Evolutionary conservation across 2,888 invertebrate species (phyloP).

Genomic region (Eubasilissa splendida): DNA sequence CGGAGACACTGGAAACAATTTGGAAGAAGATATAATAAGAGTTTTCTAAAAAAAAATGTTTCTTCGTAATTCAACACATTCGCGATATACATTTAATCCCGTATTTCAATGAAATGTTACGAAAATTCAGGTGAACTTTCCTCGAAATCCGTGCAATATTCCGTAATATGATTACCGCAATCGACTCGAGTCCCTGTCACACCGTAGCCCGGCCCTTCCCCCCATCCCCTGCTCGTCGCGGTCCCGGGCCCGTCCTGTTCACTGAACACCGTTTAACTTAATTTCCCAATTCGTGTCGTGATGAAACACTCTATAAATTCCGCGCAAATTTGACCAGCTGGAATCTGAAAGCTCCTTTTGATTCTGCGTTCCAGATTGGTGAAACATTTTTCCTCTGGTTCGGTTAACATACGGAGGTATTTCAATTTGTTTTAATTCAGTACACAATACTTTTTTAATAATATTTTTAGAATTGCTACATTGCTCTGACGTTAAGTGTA

Average conservation of each 20-base stretch:
- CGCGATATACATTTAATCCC: background rate
- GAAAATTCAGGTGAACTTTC: background rate
- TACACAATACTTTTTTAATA: no score
- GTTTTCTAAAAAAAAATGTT: background rate
- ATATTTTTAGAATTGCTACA: no score
- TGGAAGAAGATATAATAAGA: background rate
- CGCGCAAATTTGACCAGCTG: conserved; percentile 35
- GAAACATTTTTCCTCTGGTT: conserved; percentile 4
- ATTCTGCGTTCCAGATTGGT: background rate
- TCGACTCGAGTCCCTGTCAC: background rate
- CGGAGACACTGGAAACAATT: no score
- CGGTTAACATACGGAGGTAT: background rate
- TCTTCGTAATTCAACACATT: background rate
- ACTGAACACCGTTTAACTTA: conserved; percentile 42
- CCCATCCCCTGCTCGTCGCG: no score
- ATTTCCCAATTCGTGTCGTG: conserved; percentile 36
- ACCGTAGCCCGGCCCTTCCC: background rate
- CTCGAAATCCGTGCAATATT: background rate
- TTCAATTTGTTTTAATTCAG: no score
- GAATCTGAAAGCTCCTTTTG: conserved; percentile 24
- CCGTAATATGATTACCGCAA: conserved; percentile 22
- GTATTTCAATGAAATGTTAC: background rate
- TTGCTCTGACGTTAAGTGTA: no score
- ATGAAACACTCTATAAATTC: conserved; percentile 38
- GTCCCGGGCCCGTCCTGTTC: conserved; percentile 14